phyloP scores from a whole-genome alignment of 2,888 invertebrate species.

The Choreutis nemorana region DNA sequence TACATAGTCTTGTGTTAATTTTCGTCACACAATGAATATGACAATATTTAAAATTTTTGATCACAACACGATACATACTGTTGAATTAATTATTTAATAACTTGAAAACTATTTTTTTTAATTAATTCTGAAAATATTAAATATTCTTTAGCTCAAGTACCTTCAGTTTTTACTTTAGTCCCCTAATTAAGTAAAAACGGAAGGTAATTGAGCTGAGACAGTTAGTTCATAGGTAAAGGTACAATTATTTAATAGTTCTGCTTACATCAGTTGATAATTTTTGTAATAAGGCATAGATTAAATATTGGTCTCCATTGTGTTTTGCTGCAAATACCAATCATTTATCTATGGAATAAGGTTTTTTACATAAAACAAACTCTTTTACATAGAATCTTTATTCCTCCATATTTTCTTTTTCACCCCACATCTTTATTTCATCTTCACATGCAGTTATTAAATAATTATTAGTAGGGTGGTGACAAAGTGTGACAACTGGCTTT shows the following conservation, averaged over 20 bases:
- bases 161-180: too few relatives aligned
- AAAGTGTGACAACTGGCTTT: conserved; percentile 79
- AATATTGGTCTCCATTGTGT: background rate
- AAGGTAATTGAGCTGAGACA: background rate
- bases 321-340: conserved; percentile 5
- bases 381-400: conserved; percentile 15
- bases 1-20: too few relatives aligned
- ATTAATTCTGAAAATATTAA: too few relatives aligned
- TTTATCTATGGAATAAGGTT: background rate
- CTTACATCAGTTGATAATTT: too few relatives aligned
- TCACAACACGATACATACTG: too few relatives aligned
- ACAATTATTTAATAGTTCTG: too few relatives aligned
- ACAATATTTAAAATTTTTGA: too few relatives aligned
- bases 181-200: too few relatives aligned
- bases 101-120: too few relatives aligned
- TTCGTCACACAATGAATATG: too few relatives aligned
- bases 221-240: background rate
- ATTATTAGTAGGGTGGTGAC: conserved; percentile 80
- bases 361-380: background rate
- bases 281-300: background rate
- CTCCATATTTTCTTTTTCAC: conserved; percentile 24
- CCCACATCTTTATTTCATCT: conserved; percentile 77
- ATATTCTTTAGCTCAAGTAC: too few relatives aligned
- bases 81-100: too few relatives aligned
- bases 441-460: conserved; percentile 78